These are phyloP conservation scores for Drosophila nr. perissopoda DNA, from an alignment of 2,888 invertebrate species.

Conservation along the genomic window DNA sequence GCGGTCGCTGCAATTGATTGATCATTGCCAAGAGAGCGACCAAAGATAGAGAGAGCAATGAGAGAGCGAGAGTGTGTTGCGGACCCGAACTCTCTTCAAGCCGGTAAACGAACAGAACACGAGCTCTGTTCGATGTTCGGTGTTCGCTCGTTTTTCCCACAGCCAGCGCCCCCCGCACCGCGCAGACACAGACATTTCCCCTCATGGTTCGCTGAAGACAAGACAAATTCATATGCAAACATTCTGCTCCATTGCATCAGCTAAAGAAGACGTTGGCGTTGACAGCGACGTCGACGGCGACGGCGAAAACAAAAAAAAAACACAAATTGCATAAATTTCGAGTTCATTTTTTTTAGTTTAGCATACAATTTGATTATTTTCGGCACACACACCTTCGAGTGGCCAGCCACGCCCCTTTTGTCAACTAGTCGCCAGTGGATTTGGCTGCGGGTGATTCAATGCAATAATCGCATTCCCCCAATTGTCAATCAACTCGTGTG, in stretches of 20 bases:
- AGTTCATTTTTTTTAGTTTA: conserved; percentile 21
- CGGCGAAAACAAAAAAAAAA: conserved; percentile 37
- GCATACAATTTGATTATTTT: conserved; percentile 20
- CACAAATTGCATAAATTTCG: conserved; percentile 51
- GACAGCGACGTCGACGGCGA: conserved; percentile 10
- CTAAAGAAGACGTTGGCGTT: conserved; percentile 50
- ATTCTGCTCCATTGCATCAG: conserved; percentile 73
- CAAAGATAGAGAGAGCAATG: background rate
- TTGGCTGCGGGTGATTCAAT: conserved; percentile 28
- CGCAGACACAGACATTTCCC: conserved; percentile 9
- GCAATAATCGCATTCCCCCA: conserved; percentile 35
- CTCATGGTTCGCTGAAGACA: conserved; percentile 40
- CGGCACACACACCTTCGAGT: conserved; percentile 25
- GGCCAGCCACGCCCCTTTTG: conserved; percentile 34
- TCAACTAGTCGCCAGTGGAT: conserved; percentile 24
- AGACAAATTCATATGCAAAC: conserved; percentile 72
- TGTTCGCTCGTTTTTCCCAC: conserved; percentile 46
- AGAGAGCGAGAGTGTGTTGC: background rate
- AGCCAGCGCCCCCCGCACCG: conserved; percentile 12
- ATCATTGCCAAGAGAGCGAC: conserved; percentile 44
- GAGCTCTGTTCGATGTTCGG: conserved; percentile 11
- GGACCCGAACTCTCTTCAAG: conserved; percentile 6
- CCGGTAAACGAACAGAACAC: conserved; percentile 30
- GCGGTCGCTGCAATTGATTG: conserved; percentile 58
- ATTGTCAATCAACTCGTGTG: conserved; percentile 34